These are phyloP conservation scores for Limnephilus auricula DNA, from an alignment of 2,888 invertebrate species.

Conservation along the genomic window DNA sequence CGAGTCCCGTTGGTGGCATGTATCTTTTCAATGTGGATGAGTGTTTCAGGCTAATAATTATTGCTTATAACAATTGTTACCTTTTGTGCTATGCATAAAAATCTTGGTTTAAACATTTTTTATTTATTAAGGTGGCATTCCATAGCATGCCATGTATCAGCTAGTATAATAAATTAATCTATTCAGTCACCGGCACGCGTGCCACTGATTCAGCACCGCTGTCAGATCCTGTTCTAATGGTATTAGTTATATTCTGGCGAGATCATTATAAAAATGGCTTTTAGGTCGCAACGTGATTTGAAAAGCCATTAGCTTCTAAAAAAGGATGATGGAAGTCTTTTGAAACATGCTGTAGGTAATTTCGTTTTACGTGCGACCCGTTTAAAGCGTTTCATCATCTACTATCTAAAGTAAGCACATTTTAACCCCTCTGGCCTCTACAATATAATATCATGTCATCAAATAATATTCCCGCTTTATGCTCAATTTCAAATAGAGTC, in stretches of 20 bases:
- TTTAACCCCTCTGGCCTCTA: not conserved
- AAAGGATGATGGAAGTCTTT: constrained; percentile 27
- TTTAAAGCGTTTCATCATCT: constrained; percentile 1
- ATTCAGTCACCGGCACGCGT: not conserved
- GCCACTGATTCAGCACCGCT: not conserved
- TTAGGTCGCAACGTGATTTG: constrained; percentile 43
- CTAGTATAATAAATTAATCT: too few species aligned
- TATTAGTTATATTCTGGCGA: constrained; percentile 2
- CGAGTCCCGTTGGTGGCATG: too few species aligned
- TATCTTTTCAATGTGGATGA: too few species aligned
- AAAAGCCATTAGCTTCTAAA: constrained; percentile 46
- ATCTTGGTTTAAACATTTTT: too few species aligned
- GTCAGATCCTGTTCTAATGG: constrained; percentile 7
- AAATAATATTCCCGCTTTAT: too few species aligned
- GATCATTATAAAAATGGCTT: constrained; percentile 43
- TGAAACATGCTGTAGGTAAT: constrained; percentile 30
- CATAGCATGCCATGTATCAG: too few species aligned
- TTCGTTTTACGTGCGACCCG: constrained; percentile 23
- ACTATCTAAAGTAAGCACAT: not conserved
- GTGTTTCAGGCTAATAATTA: too few species aligned
- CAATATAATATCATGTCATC: too few species aligned
- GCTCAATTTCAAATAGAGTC: too few species aligned
- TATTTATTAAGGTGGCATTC: too few species aligned
- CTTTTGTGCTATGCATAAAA: too few species aligned
- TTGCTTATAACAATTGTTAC: too few species aligned